Conservation (phyloP, 2,888 invertebrate genomes). For the Leptinotarsa tumamoca region DNA sequence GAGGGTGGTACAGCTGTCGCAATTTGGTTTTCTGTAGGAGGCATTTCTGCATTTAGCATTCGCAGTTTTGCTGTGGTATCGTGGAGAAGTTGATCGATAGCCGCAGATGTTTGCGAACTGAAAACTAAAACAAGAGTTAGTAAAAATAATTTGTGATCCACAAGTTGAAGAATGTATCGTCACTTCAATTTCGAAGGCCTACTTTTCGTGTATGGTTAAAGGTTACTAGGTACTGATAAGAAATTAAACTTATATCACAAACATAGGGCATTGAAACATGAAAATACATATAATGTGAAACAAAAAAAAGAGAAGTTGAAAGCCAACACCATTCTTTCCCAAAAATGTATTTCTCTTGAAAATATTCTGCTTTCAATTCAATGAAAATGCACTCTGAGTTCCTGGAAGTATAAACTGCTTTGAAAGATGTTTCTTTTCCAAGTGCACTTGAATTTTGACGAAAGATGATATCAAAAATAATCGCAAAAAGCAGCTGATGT, state of each 20-base stretch:
- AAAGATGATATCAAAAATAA: too few relatives aligned
- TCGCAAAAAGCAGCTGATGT: too few relatives aligned
- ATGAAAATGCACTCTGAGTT: too few relatives aligned
- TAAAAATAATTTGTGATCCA: background rate
- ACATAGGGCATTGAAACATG: background rate
- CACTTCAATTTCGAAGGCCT: background rate
- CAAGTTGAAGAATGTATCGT: background rate
- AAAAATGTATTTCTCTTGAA: too few relatives aligned
- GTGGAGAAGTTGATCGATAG: background rate
- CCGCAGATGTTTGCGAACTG: background rate
- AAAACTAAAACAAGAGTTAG: background rate
- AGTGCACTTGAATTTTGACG: too few relatives aligned
- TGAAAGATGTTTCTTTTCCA: too few relatives aligned
- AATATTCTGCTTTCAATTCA: too few relatives aligned
- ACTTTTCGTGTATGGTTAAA: background rate
- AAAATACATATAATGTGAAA: too few relatives aligned
- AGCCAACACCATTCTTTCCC: too few relatives aligned
- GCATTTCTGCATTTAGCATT: background rate
- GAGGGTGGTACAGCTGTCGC: background rate
- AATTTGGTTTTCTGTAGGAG: background rate
- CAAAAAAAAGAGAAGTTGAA: too few relatives aligned
- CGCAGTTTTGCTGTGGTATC: background rate
- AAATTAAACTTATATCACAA: background rate
- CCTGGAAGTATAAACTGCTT: too few relatives aligned
- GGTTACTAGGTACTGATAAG: background rate